Conservation (phyloP, 2,888 invertebrate genomes). For the Elegia similella region DNA sequence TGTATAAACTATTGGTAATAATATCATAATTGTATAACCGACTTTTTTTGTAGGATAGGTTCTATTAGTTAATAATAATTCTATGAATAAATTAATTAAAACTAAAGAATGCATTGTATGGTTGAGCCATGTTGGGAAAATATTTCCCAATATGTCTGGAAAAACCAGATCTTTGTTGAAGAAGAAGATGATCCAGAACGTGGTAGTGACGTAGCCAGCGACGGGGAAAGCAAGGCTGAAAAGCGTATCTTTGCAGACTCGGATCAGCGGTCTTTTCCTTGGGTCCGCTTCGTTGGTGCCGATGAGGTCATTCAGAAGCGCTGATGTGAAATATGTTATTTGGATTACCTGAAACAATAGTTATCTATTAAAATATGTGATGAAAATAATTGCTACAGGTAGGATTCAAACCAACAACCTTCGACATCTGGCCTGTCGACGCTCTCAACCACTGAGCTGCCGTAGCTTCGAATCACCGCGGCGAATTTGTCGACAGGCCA, state of each 20-base stretch:
- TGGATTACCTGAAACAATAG: slow-evolving; percentile 84
- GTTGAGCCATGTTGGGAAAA: slow-evolving; percentile 93
- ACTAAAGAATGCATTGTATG: slow-evolving; percentile 94
- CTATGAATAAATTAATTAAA: slow-evolving; percentile 87
- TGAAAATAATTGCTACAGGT: too few relatives aligned
- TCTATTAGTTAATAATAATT: slow-evolving; percentile 86
- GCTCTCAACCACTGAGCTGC: too few relatives aligned
- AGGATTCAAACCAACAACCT: too few relatives aligned
- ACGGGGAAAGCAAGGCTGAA: slow-evolving; percentile 87
- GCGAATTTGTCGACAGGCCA: too few relatives aligned
- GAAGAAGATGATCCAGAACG: slow-evolving; percentile 93
- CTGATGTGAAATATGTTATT: slow-evolving; percentile 87
- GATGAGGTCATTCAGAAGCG: slow-evolving; percentile 86
- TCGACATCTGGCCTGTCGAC: too few relatives aligned
- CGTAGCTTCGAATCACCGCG: too few relatives aligned
- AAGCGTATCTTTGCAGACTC: slow-evolving; percentile 84
- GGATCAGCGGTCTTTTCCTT: slow-evolving; percentile 83
- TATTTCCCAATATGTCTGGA: slow-evolving; percentile 88
- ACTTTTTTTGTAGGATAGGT: slow-evolving; percentile 85
- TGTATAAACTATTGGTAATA: slow-evolving; percentile 85
- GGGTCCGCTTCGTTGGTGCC: slow-evolving; percentile 84
- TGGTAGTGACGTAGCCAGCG: slow-evolving; percentile 89
- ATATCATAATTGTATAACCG: slow-evolving; percentile 80
- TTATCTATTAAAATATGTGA: too few relatives aligned
- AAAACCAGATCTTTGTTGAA: slow-evolving; percentile 94